phyloP scores from a whole-genome alignment of 37 sponge, comb jelly and placozoan species.

The Geodia barretti region DNA sequence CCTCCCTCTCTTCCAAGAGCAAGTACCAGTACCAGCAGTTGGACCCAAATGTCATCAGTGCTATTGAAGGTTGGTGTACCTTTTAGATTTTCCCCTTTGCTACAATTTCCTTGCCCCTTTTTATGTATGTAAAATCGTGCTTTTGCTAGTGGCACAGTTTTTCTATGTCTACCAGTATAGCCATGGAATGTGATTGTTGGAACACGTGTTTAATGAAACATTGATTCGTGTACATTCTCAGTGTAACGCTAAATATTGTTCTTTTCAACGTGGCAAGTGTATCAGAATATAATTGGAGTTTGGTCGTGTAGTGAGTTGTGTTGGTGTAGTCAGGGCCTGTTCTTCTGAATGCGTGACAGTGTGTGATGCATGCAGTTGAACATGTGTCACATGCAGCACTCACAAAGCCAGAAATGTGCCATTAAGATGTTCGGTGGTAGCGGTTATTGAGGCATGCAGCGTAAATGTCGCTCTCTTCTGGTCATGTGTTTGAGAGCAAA shows the following conservation, averaged over 20 bases:
- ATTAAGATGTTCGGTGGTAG: not conserved
- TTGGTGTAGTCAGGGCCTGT: not conserved
- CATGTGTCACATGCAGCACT: not conserved
- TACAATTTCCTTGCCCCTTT: too few relatives aligned
- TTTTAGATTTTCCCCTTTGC: too few relatives aligned
- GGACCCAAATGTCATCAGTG: slow-evolving; percentile 47
- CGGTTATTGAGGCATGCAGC: not conserved
- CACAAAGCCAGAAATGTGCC: not conserved
- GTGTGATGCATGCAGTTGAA: not conserved
- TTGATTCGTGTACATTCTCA: not conserved
- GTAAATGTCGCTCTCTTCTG: not conserved
- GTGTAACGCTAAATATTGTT: not conserved
- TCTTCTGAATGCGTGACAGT: not conserved
- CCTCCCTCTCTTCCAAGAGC: slow-evolving; percentile 44
- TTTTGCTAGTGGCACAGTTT: too few relatives aligned
- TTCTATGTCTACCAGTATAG: too few relatives aligned
- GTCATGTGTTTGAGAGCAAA: not conserved
- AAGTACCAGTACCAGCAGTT: slow-evolving; percentile 63
- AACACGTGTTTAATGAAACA: too few relatives aligned
- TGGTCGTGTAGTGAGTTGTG: not conserved
- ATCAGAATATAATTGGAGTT: not conserved
- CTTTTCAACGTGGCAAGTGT: not conserved
- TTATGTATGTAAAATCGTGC: too few relatives aligned
- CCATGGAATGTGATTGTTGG: not conserved
- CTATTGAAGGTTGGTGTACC: slow-evolving; percentile 63